Conservation (phyloP, 2,888 invertebrate species). For the Mesorhabditis spiculigera region DNA sequence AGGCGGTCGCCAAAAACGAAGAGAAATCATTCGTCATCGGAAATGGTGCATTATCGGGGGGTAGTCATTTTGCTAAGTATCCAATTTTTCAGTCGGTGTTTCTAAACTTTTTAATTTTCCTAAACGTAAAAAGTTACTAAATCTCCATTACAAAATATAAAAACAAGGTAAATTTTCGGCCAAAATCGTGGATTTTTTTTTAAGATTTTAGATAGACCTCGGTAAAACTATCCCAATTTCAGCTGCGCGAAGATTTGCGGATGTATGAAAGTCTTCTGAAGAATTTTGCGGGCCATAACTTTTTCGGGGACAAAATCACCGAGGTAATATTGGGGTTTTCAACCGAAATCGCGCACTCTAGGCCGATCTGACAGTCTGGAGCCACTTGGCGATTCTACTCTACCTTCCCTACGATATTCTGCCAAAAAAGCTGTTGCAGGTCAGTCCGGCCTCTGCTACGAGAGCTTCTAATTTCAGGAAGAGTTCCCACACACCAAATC, state of each 20-base stretch:
- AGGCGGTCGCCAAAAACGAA: not conserved
- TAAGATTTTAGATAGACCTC: too few species aligned
- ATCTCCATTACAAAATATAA: too few species aligned
- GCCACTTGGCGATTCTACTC: not conserved
- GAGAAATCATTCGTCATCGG: too few species aligned
- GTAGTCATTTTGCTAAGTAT: too few species aligned
- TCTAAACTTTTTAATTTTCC: too few species aligned
- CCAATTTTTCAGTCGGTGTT: too few species aligned
- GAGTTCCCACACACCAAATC: slow-evolving; percentile 2
- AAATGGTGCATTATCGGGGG: too few species aligned
- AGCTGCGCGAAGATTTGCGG: not conserved
- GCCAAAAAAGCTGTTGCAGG: not conserved
- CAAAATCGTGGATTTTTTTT: too few species aligned
- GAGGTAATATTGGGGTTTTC: not conserved
- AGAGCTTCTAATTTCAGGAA: not conserved
- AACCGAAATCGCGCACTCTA: not conserved
- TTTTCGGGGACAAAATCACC: slow-evolving; percentile 6
- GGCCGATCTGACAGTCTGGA: not conserved
- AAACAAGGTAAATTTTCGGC: too few species aligned
- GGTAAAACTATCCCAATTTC: not conserved
- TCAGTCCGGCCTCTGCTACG: not conserved
- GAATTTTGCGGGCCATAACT: slow-evolving; percentile 1
- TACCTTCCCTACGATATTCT: not conserved
- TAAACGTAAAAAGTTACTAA: too few species aligned
- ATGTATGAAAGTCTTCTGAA: not conserved